Percentiles rank a stretch among this genome's conserved stretches.
phyloP scores from a whole-genome alignment of 2,113 vertebrate genomes.

The Panurus biarmicus region DNA sequence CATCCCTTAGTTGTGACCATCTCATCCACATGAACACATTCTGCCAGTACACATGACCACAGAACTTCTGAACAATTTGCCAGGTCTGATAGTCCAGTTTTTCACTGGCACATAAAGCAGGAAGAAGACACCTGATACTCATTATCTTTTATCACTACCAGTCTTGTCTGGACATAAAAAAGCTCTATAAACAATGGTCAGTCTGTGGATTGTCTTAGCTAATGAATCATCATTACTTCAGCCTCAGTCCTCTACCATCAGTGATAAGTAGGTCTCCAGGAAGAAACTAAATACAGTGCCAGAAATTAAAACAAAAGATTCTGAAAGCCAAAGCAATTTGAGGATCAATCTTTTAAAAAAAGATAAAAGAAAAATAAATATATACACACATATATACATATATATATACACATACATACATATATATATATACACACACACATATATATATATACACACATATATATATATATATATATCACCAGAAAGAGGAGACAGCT shows the following conservation, averaged over 20 bases:
- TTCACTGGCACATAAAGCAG: neutral
- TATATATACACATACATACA: too few species aligned
- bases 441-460: too few species aligned
- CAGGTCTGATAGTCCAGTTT: neutral
- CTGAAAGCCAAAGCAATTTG: neutral
- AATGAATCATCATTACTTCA: constrained; percentile 41
- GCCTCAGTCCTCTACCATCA: neutral
- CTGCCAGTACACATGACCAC: neutral
- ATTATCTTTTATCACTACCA: constrained; percentile 53
- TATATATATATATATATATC: too few species aligned
- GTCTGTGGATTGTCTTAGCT: constrained; percentile 17
- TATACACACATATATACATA: too few species aligned
- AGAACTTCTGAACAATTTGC: neutral
- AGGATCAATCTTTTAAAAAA: neutral
- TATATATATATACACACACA: too few species aligned
- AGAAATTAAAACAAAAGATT: constrained; percentile 44
- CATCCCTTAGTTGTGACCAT: neutral
- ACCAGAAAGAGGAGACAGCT: constrained; percentile 26
- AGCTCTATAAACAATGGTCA: constrained; percentile 14
- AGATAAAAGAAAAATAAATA: neutral
- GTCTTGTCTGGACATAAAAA: constrained; percentile 20
- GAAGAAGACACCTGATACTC: constrained; percentile 20
- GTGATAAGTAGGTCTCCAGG: constrained; percentile 24
- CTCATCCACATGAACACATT: neutral
- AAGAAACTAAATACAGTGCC: constrained; percentile 49